Percentiles rank a stretch among this genome's conserved stretches.
Evolutionary conservation across 1,140 invertebrate species (phyloP).

Genomic region (Drosophila tropicalis): DNA sequence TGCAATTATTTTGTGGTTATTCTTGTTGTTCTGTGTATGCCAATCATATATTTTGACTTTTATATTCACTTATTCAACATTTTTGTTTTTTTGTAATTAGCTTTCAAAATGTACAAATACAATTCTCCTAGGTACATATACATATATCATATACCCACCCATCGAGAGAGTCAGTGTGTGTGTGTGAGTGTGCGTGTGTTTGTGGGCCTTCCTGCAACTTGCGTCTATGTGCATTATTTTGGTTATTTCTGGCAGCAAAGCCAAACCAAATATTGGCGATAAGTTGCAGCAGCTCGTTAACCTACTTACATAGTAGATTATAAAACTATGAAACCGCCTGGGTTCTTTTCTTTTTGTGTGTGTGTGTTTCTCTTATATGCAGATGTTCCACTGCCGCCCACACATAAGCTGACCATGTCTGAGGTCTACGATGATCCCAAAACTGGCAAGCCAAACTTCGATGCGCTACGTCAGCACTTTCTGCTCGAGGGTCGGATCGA

Average conservation of each 20-base stretch:
- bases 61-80: constrained; percentile 79
- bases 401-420: constrained; percentile 96
- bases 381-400: constrained; percentile 97
- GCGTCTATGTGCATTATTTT: constrained; percentile 37
- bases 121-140: background rate
- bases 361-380: too few species aligned
- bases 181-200: background rate
- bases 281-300: constrained; percentile 67
- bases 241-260: constrained; percentile 57
- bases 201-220: constrained; percentile 32
- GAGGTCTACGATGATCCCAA: constrained; percentile 97
- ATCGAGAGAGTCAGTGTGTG: background rate
- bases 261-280: constrained; percentile 65
- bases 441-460: constrained; percentile 96
- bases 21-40: constrained; percentile 60
- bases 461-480: constrained; percentile 99
- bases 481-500: constrained; percentile 99
- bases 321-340: constrained; percentile 46
- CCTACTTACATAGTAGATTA: constrained; percentile 45
- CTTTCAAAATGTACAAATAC: constrained; percentile 46
- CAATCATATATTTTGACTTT: constrained; percentile 76
- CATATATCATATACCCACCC: too few species aligned
- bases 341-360: constrained; percentile 9
- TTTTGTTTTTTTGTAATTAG: constrained; percentile 69
- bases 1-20: constrained; percentile 1